A percentile compares a stretch with the other conserved stretches of the same genome.
phyloP scores from a whole-genome alignment of 2,113 vertebrate species.

The Epinephelus lanceolatus region DNA sequence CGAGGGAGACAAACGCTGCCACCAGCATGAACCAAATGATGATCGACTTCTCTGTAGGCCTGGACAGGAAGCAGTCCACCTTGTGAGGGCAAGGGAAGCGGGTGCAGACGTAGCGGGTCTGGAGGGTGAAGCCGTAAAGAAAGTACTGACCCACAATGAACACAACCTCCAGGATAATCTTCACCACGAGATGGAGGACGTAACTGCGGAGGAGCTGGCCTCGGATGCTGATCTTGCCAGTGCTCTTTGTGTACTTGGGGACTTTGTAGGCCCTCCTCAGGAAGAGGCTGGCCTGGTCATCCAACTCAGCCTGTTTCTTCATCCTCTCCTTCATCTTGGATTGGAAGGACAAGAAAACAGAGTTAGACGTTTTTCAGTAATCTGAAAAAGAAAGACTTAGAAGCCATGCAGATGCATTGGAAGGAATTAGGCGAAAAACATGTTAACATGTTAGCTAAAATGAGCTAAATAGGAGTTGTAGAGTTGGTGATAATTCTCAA shows the following conservation, averaged over 20 bases:
- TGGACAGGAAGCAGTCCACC: constrained; percentile 97
- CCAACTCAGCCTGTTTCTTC: constrained; percentile 77
- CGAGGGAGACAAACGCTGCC: constrained; percentile 91
- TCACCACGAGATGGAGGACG: constrained; percentile 92
- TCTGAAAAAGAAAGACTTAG: background rate
- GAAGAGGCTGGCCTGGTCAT: constrained; percentile 69
- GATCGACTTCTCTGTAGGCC: constrained; percentile 96
- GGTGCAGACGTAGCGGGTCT: constrained; percentile 88
- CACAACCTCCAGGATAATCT: constrained; percentile 90
- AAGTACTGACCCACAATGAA: constrained; percentile 95
- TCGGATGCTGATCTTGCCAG: constrained; percentile 90
- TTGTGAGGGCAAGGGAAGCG: constrained; percentile 93
- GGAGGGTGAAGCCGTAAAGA: constrained; percentile 92
- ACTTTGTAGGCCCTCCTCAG: constrained; percentile 79
- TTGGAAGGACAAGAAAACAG: background rate
- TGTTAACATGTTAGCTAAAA: background rate
- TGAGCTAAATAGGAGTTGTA: background rate
- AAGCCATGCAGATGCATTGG: background rate
- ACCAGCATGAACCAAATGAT: constrained; percentile 98
- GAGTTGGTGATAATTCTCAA: background rate
- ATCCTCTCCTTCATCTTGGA: constrained; percentile 83
- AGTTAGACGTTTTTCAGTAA: background rate
- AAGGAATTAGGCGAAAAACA: background rate
- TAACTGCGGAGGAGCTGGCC: constrained; percentile 94
- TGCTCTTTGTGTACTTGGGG: constrained; percentile 87